phyloP scores from a whole-genome alignment of 2,113 vertebrate species.

The Saimiri boliviensis region DNA sequence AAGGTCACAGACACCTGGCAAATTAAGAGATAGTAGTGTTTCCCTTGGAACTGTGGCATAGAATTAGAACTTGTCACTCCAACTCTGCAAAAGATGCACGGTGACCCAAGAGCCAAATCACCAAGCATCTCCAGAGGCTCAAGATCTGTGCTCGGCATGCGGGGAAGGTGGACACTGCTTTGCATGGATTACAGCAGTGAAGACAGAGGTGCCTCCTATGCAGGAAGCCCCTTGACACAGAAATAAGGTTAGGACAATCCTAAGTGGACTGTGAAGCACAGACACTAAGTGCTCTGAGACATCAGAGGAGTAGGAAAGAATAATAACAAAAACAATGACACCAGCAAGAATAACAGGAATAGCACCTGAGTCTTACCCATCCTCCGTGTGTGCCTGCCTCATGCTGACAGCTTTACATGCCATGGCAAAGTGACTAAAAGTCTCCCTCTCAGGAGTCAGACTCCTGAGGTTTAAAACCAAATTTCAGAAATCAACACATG shows the following conservation, averaged over 20 bases:
- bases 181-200: not conserved
- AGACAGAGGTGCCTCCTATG: not conserved
- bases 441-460: not conserved
- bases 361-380: not conserved
- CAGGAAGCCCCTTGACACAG: not conserved
- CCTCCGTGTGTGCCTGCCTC: not conserved
- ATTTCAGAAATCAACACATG: not conserved
- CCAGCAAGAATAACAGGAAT: not conserved
- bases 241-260: not conserved
- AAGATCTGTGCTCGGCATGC: not conserved
- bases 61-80: not conserved
- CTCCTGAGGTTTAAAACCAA: not conserved
- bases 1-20: conserved; percentile 46
- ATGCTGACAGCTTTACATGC: not conserved
- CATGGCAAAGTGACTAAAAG: not conserved
- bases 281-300: not conserved
- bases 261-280: not conserved
- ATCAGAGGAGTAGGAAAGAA: not conserved
- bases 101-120: not conserved
- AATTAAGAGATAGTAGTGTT: not conserved
- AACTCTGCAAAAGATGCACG: not conserved
- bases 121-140: not conserved
- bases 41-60: not conserved
- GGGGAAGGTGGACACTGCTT: not conserved
- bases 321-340: not conserved